Evolutionary conservation across 2,797 vertebrate genomes (phyloP), one percentile per base, ranked within the genome.

Genomic region (Aldrovandia affinis): DNA sequence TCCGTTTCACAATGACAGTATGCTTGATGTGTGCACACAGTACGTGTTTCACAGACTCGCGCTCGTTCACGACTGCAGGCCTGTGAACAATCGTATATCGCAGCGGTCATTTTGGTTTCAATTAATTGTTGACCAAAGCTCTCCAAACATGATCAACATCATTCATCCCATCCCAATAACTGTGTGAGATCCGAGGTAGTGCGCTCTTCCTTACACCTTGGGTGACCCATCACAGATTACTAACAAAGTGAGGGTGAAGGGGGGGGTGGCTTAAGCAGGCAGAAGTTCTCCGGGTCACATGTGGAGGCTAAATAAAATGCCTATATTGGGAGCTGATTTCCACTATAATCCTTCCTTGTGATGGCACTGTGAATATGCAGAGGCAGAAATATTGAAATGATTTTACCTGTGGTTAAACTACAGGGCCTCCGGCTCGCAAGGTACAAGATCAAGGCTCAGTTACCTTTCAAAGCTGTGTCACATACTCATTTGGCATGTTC

Each of bases 271-370:
- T 78, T 78, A 44, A 50, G 42, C 59, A 44, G n/a, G 75, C 57
- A 22, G 42, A 30, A 57, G 7, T 63, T 14, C n/a, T 57, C 20
- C 18, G 18, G 83, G 77, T 83, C 59, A 68, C 30, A 30, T 52
- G 42, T 57, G 42, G 59, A 80, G 83, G 55, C 30, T 39, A 14
- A 44, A 63, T 12, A 42, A 55, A 36, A 52, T 50, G 22, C n/a
- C 22, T 22, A 22, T 47, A 70, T 70, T 44, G 78, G 44, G 78
- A 39, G 20, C 8, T 52, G 47, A 68, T 36, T 55, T 68, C 28
- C 1, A 14, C 30, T 30, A 18, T 79, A 61, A 79, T 83, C 83
- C 82, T n/a, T 83, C 82, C 78, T 78, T 47, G 82, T 33, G 73
- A 22, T 18, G 20, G 20, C 39, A 28, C 68, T 4, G 15, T 39